phyloP scores from a whole-genome alignment of 1,140 invertebrate genomes.

The Manduca sexta region DNA sequence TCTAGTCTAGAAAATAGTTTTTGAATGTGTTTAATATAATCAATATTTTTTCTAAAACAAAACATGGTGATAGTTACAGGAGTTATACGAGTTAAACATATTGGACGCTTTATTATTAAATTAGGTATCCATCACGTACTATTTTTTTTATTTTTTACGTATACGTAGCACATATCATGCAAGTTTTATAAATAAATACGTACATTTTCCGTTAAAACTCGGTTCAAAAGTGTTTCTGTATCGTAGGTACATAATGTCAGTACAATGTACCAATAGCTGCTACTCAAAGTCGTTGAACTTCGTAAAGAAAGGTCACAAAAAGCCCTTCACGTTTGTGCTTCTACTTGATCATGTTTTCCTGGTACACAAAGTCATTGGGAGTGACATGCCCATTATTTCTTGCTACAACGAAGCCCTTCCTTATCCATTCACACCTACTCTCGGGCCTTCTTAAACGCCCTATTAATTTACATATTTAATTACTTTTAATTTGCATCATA shows the following conservation, averaged over 20 bases:
- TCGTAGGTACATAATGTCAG: background rate
- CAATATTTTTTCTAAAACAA: too few species aligned
- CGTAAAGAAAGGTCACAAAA: slow-evolving; percentile 15
- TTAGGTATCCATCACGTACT: too few species aligned
- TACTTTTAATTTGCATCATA: background rate
- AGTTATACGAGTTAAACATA: too few species aligned
- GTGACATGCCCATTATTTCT: slow-evolving; percentile 68
- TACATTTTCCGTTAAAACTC: too few species aligned
- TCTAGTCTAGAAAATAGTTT: too few species aligned
- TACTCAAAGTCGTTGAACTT: background rate
- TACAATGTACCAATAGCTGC: background rate
- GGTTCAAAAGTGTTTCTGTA: too few species aligned
- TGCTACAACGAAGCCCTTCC: slow-evolving; percentile 37
- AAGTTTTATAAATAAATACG: too few species aligned
- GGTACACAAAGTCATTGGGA: slow-evolving; percentile 70
- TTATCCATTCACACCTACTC: slow-evolving; percentile 47
- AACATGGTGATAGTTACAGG: too few species aligned
- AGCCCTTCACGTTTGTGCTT: slow-evolving; percentile 30
- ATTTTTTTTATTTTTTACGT: too few species aligned
- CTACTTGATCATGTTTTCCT: slow-evolving; percentile 40
- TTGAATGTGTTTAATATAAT: too few species aligned
- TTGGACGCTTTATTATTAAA: too few species aligned
- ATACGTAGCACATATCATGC: too few species aligned
- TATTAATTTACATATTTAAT: slow-evolving; percentile 34
- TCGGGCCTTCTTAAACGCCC: slow-evolving; percentile 5